A percentile compares a stretch with the other conserved stretches of the same genome.
These are phyloP conservation scores for Zoanthus sociatus DNA, from an alignment of 92 coral and sea anemone genomes.

Conservation along the genomic window DNA sequence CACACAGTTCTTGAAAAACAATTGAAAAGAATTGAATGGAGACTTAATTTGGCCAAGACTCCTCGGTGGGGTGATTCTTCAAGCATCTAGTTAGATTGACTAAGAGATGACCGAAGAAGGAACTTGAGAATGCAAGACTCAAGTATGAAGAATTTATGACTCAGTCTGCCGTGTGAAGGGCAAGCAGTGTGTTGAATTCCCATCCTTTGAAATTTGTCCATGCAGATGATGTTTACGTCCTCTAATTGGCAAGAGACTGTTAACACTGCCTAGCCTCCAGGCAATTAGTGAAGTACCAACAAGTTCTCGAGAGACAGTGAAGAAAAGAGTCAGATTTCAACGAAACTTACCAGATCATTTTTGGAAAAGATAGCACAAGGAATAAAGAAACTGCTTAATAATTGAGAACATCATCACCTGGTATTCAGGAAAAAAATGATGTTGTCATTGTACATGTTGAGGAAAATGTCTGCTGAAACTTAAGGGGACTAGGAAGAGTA, in stretches of 20 bases:
- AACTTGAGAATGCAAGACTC: conserved; percentile 6
- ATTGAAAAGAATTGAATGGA: background rate
- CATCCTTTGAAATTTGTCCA: background rate
- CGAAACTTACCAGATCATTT: conserved; percentile 23
- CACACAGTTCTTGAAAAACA: background rate
- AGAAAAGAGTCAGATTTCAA: background rate
- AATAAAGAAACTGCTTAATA: conserved; percentile 3
- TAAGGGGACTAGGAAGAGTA: conserved; percentile 42
- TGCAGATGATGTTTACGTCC: background rate
- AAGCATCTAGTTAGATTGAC: background rate
- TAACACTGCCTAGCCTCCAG: background rate
- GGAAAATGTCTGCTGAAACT: conserved; percentile 49
- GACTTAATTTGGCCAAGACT: background rate
- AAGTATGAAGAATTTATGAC: conserved; percentile 6
- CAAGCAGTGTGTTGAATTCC: conserved; percentile 4
- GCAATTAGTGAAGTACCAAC: background rate
- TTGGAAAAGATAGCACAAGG: conserved; percentile 47
- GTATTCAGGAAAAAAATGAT: conserved; percentile 8
- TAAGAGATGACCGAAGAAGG: background rate
- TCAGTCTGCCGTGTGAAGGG: background rate
- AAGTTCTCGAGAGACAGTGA: conserved; percentile 7
- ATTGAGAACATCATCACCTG: conserved; percentile 47
- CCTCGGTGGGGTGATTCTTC: conserved; percentile 9
- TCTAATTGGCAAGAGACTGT: background rate
- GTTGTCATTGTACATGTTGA: conserved; percentile 48